Percentiles rank a stretch among this genome's conserved stretches.
These are phyloP conservation scores for Microtus richardsoni DNA, from an alignment of 2,113 vertebrate genomes.

Conservation along the genomic window DNA sequence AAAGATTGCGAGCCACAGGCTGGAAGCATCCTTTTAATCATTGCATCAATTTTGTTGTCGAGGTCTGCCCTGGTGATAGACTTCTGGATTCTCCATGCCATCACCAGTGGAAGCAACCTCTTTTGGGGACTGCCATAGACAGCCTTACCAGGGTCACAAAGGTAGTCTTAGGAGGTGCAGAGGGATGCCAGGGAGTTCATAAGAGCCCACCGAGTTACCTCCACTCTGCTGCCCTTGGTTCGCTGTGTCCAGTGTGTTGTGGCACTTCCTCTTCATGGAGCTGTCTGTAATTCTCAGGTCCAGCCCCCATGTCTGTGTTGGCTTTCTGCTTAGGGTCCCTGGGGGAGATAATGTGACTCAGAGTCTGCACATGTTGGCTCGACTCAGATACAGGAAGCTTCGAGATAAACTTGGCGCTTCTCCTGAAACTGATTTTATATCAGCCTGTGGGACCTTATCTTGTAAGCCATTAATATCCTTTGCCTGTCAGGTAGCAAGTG, in stretches of 20 bases:
- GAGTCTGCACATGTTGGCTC: not conserved
- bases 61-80: not conserved
- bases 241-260: rapidly evolving
- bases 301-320: rapidly evolving
- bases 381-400: not conserved
- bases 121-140: not conserved
- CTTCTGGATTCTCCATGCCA: not conserved
- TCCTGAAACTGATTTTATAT: not conserved
- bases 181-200: not conserved
- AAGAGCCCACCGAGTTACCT: not conserved
- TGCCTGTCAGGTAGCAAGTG: not conserved
- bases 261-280: not conserved
- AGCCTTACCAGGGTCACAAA: not conserved
- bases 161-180: not conserved
- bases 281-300: not conserved
- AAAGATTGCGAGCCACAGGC: not conserved
- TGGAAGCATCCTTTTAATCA: not conserved
- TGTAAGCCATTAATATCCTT: not conserved
- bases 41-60: not conserved
- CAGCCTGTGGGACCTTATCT: not conserved
- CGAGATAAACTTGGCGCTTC: not conserved
- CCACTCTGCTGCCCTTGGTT: not conserved
- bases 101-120: not conserved
- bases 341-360: not conserved
- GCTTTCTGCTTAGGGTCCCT: not conserved